These are phyloP conservation scores for Sakesphorus luctuosus DNA, from an alignment of 2,113 vertebrate species.

Conservation along the genomic window DNA sequence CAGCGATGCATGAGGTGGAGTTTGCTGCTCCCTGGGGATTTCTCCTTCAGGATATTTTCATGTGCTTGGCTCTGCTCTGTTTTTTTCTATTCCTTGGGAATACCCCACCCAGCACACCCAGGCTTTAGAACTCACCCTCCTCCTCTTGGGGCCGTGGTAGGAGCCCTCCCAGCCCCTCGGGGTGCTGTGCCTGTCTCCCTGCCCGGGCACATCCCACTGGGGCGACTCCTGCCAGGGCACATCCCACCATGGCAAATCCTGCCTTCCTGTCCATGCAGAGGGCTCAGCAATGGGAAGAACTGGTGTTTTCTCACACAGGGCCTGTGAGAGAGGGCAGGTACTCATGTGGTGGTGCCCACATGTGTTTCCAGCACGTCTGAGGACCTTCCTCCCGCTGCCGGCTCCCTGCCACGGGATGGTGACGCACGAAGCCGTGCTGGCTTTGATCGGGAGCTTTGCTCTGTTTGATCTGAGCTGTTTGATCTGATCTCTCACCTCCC, in stretches of 20 bases:
- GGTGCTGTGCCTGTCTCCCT: not conserved
- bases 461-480: conserved; percentile 12
- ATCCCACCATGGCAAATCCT: not conserved
- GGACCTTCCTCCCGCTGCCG: not conserved
- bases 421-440: not conserved
- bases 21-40: not conserved
- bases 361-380: not conserved
- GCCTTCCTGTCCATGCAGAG: not conserved
- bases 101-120: not conserved
- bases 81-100: not conserved
- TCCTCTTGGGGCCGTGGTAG: not conserved
- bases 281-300: not conserved
- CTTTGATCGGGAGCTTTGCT: not conserved
- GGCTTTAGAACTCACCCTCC: not conserved
- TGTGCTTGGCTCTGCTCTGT: not conserved
- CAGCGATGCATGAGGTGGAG: not conserved
- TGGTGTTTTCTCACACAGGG: accelerated
- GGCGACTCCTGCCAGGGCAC: not conserved
- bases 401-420: not conserved
- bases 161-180: not conserved
- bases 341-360: not conserved
- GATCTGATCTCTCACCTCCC: not conserved
- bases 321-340: not conserved
- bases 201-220: not conserved
- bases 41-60: not conserved